Percentiles rank a stretch among this genome's conserved stretches.
phyloP scores from a whole-genome alignment of 2,888 invertebrate species.

The Bembecia ichneumoniformis region DNA sequence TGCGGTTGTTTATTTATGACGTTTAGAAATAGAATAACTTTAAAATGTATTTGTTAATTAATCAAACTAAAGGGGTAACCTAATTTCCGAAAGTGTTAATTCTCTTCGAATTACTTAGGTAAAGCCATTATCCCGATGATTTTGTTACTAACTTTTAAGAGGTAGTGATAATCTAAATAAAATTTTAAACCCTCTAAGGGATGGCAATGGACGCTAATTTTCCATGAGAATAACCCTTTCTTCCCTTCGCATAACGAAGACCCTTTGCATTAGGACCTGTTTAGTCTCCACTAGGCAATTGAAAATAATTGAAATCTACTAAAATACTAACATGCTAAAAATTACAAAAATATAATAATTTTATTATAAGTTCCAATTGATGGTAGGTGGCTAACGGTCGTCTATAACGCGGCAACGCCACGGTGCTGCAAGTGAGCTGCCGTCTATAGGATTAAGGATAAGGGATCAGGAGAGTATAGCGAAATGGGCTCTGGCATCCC shows the following conservation, averaged over 20 bases:
- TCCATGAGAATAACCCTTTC: constrained; percentile 12
- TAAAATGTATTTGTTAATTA: neutral
- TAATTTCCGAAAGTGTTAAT: neutral
- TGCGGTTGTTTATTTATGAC: no score
- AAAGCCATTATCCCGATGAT: neutral
- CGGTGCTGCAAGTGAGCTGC: no score
- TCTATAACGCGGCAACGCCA: no score
- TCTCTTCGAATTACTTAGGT: neutral
- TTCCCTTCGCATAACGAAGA: constrained; percentile 11
- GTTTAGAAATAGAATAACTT: no score
- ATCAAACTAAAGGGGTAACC: neutral
- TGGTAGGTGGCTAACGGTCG: no score
- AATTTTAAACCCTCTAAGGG: constrained; percentile 15
- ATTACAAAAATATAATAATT: no score
- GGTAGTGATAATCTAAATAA: constrained; percentile 15
- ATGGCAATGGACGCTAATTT: constrained; percentile 15
- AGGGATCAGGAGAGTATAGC: no score
- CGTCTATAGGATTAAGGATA: no score
- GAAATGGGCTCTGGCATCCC: no score
- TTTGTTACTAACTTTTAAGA: constrained; percentile 5
- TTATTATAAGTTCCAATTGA: no score
- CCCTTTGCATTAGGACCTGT: constrained; percentile 13
- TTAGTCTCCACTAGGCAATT: constrained; percentile 1
- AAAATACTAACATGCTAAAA: no score
- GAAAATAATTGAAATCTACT: no score